Evolutionary conservation across 2,797 vertebrate genomes (phyloP), one percentile per base, ranked within the genome.

Genomic region (Galago senegalensis): DNA sequence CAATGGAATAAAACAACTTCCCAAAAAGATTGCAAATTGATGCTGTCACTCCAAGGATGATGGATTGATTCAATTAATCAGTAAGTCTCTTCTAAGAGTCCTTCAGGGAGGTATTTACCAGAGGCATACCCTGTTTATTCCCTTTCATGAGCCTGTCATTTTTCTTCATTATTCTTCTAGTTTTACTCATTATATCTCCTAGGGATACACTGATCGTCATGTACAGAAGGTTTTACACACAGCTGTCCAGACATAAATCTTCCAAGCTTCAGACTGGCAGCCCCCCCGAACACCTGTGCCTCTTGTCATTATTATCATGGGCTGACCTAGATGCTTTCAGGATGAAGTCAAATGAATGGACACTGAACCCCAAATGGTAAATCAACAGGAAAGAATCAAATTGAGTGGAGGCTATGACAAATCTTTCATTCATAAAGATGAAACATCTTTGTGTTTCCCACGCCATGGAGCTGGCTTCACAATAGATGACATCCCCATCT

Each of bases 61-160:
- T 98, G 97, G 98, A 99, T 98, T 98, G 98, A 98, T 98, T 98
- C 98, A 98, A 98, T 98, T 98, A 98, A 98, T 98, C 98, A 98
- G 96, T 96, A 98, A 97, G 96, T 97, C 94, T 97, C 98, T 97
- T 97, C 97, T 97, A 97, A 98, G 97, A 97, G 93, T 97, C 97
- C 98, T 98, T 93, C 79, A 65, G 98, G 97, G 98, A 98, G 95
- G 98, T 98, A 96, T 98, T 98, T 98, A 98, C 97, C 96, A 98
- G 96, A 97, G 82, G 92, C 94, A 97, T 93, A 92, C 63, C 94
- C 93, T 97, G 94, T 97, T 98, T 97, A 96, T 97, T 98, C 97
- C 72, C 84, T 97, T 96, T 97, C 75, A 23, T 46, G 92, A 60
- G 82, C 70, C 84, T 97, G 91, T 96, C 96, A 97, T 98, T 98